Percentiles rank a stretch among this genome's conserved stretches.
Conservation (phyloP, 2,113 vertebrate species). For the Pseudorasbora parva region DNA sequence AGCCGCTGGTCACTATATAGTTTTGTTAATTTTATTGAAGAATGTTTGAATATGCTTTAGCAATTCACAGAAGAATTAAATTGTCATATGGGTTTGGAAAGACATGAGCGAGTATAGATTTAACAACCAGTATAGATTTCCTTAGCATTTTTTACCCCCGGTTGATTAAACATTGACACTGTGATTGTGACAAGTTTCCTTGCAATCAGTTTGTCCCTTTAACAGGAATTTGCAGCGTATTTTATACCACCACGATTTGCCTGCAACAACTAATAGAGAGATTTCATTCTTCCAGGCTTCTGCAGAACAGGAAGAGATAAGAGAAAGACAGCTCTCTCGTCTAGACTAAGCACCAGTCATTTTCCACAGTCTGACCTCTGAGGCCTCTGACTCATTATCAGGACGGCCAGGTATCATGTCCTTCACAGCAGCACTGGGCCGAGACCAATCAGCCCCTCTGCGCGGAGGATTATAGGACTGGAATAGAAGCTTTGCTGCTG, state of each 20-base stretch:
- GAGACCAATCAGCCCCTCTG: not conserved
- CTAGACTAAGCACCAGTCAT: slow-evolving; percentile 24
- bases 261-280: not conserved
- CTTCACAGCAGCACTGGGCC: slow-evolving; percentile 17
- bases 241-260: not conserved
- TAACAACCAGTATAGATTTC: not conserved
- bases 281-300: not conserved
- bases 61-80: not conserved
- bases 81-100: not conserved
- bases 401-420: slow-evolving; percentile 30
- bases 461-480: not conserved
- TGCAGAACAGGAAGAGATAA: slow-evolving; percentile 8
- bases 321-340: slow-evolving; percentile 12
- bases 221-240: not conserved
- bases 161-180: not conserved
- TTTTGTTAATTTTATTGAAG: no score
- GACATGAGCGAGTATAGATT: no score
- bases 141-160: not conserved
- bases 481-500: not conserved
- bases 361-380: slow-evolving; percentile 18
- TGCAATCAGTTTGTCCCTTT: not conserved
- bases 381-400: slow-evolving; percentile 31
- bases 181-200: no score
- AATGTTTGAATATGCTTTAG: not conserved
- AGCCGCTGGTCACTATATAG: no score